Evolutionary conservation across 2,113 vertebrate species (phyloP).

Genomic region (Pelodiscus sinensis): DNA sequence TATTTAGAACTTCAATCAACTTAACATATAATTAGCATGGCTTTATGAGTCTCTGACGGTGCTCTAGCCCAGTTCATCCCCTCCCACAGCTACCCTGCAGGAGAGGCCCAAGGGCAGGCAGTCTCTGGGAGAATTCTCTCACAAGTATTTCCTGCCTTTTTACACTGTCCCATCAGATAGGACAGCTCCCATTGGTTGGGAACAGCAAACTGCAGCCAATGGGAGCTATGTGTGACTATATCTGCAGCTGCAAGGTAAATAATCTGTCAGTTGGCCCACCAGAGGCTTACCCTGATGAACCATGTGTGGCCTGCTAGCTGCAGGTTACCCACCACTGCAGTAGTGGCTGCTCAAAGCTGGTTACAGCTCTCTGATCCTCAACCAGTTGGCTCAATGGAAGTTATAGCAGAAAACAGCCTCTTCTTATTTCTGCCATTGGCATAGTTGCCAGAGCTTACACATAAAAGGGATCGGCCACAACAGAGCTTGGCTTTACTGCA

Average conservation of each 20-base stretch:
- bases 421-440: rapidly evolving
- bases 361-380: background rate
- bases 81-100: background rate
- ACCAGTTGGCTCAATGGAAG: rapidly evolving
- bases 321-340: rapidly evolving
- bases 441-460: background rate
- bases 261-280: too few species aligned
- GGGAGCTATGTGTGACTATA: too few species aligned
- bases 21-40: background rate
- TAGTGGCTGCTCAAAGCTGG: rapidly evolving
- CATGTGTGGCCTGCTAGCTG: too few species aligned
- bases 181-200: too few species aligned
- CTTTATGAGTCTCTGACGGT: background rate
- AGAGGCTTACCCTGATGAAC: too few species aligned
- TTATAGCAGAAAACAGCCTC: background rate
- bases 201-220: too few species aligned
- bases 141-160: background rate
- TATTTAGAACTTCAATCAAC: background rate
- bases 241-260: too few species aligned
- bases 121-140: background rate
- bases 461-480: background rate
- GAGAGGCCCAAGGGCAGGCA: background rate
- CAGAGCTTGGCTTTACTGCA: background rate
- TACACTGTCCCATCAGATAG: background rate
- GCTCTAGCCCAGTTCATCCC: background rate